Percentiles rank a stretch among this genome's conserved stretches.
Evolutionary conservation across 2,888 invertebrate species (phyloP).

Genomic region (Panopea generosa): DNA sequence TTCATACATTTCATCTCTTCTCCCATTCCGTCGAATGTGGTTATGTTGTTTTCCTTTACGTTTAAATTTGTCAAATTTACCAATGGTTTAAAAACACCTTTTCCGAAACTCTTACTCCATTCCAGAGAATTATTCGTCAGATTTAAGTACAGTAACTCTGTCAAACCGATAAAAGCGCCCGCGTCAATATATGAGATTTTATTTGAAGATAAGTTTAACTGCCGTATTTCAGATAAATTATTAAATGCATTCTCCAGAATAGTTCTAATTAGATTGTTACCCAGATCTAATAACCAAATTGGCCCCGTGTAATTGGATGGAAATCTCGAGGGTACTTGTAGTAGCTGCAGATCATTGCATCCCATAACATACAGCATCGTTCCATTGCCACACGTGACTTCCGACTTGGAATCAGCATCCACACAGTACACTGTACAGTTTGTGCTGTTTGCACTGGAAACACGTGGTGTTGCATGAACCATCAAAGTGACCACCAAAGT

Average conservation of each 20-base stretch:
- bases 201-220: constrained; percentile 11
- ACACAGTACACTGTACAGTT: too few relatives aligned
- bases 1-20: constrained; percentile 4
- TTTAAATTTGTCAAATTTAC: constrained; percentile 11
- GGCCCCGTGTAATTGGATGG: not conserved
- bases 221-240: not conserved
- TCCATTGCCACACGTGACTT: too few relatives aligned
- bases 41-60: constrained; percentile 9
- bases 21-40: constrained; percentile 8
- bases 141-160: constrained; percentile 5
- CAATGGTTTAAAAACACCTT: constrained; percentile 18
- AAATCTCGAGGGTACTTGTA: not conserved
- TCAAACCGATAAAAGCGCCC: constrained; percentile 1
- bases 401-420: too few relatives aligned
- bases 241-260: constrained; percentile 3
- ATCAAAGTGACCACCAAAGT: too few relatives aligned
- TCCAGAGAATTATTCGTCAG: not conserved
- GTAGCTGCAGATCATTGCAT: not conserved
- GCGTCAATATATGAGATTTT: not conserved
- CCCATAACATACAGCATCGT: constrained; percentile 14
- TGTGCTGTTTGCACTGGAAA: too few relatives aligned
- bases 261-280: not conserved
- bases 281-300: constrained; percentile 21
- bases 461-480: too few relatives aligned
- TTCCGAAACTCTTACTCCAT: not conserved